These are phyloP conservation scores for Lottia scabra DNA, from an alignment of 2,888 invertebrate genomes.

Conservation along the genomic window DNA sequence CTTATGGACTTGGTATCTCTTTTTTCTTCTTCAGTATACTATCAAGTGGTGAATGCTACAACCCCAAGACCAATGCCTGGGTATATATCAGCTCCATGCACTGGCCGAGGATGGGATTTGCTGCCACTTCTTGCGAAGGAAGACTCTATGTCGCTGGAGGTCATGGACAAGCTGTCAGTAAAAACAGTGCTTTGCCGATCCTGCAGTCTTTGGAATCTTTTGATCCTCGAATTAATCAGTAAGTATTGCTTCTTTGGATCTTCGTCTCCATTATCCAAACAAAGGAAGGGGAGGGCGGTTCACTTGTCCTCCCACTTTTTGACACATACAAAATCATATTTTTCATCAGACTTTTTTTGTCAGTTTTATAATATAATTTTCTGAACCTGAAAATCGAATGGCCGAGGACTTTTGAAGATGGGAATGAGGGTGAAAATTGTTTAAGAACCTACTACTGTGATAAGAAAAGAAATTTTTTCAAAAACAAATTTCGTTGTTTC, in stretches of 20 bases:
- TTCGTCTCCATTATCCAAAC: too few species aligned
- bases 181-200: slow-evolving; percentile 28
- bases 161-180: slow-evolving; percentile 26
- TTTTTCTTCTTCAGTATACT: slow-evolving; percentile 36
- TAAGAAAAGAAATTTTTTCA: too few species aligned
- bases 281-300: too few species aligned
- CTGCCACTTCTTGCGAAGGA: slow-evolving; percentile 30
- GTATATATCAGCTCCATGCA: slow-evolving; percentile 32
- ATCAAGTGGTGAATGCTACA: slow-evolving; percentile 45
- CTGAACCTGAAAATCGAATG: too few species aligned
- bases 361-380: too few species aligned
- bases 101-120: slow-evolving; percentile 34
- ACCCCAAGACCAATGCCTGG: slow-evolving; percentile 43
- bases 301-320: too few species aligned
- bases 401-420: too few species aligned
- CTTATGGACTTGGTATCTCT: background rate
- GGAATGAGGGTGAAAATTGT: too few species aligned
- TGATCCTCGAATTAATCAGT: slow-evolving; percentile 41
- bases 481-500: too few species aligned
- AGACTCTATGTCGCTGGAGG: slow-evolving; percentile 48
- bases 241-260: slow-evolving; percentile 6
- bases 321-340: too few species aligned
- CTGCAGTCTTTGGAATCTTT: slow-evolving; percentile 42
- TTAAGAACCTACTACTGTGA: too few species aligned
- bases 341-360: too few species aligned